Conservation (phyloP, 2,797 vertebrate genomes). For the Rousettus madagascariensis region DNA sequence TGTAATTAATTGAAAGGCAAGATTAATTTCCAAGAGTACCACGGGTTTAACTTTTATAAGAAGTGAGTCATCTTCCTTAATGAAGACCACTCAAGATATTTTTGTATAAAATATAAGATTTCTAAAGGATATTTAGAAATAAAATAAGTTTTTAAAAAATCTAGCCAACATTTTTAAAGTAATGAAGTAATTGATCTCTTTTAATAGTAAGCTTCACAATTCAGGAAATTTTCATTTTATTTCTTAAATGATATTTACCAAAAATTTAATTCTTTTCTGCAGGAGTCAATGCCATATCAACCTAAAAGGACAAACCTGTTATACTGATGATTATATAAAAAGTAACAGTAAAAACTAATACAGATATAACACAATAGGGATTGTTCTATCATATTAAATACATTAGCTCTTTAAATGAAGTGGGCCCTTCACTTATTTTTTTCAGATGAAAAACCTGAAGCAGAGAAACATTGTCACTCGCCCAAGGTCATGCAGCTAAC, state of each 20-base stretch:
- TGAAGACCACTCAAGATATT: background rate
- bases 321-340: background rate
- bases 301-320: background rate
- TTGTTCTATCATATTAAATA: background rate
- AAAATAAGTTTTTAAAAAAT: constrained; percentile 1
- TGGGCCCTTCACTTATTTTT: background rate
- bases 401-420: background rate
- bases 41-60: constrained; percentile 49
- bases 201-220: constrained; percentile 10
- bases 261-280: constrained; percentile 44
- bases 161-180: constrained; percentile 35
- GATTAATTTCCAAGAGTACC: constrained; percentile 54
- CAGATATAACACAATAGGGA: background rate
- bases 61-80: constrained; percentile 1
- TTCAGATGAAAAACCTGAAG: background rate
- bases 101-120: background rate
- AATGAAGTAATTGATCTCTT: background rate
- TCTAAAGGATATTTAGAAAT: background rate
- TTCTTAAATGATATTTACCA: constrained; percentile 41
- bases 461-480: background rate
- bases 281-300: constrained; percentile 9
- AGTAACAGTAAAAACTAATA: background rate
- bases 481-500: background rate
- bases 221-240: background rate
- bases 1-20: constrained; percentile 38